Base-by-base conservation (phyloP, 2,797 vertebrate genomes). In the Cheirogaleus major region DNA sequence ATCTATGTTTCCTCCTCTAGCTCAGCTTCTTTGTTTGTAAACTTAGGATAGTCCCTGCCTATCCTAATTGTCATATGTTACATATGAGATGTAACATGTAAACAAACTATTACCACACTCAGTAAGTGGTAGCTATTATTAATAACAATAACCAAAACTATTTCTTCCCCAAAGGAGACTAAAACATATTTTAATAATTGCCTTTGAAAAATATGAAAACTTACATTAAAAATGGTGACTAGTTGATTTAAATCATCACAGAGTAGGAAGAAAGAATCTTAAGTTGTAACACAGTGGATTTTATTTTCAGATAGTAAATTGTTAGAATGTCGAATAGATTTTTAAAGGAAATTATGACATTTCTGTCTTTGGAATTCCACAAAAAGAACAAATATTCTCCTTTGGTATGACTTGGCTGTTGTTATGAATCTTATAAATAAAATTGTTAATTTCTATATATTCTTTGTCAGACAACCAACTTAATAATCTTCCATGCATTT, bases 271-370 rank as follows among this genome's bases (percentile, higher is more conserved):
- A 83, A 73, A 73, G 30, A 57, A 69, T 48, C 50, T 90, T 67
- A 76, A 87, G 52, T 48, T 84, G 10, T 50, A 81, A 72, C 59
- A 69, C 0, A 2, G 13, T n/a, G 35, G 35, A 79, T 89, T 70
- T 86, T 70, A 84, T 61, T 87, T 93, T 93, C 61, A 91, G 27
- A 83, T 23, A 72, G 35, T 78, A 90, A 82, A 15, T 72, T 88
- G 30, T 84, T 84, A 83, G 15, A 91, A 57, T 50, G n/a, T 32
- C 48, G 48, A 73, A 73, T 22, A 72, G 30, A 45, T 75, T 93
- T 97, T 76, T 70, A 79, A 91, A 41, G 22, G 48, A 75, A 94
- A 69, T 94, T 72, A 85, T 72, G 41, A 89, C 85, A 52, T 86
- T 78, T 89, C 18, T 84, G 27, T 84, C 45, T 82, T 85, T 95